Conservation (phyloP, 2,797 vertebrate species). For the Cynodonichthys magdalenae region DNA sequence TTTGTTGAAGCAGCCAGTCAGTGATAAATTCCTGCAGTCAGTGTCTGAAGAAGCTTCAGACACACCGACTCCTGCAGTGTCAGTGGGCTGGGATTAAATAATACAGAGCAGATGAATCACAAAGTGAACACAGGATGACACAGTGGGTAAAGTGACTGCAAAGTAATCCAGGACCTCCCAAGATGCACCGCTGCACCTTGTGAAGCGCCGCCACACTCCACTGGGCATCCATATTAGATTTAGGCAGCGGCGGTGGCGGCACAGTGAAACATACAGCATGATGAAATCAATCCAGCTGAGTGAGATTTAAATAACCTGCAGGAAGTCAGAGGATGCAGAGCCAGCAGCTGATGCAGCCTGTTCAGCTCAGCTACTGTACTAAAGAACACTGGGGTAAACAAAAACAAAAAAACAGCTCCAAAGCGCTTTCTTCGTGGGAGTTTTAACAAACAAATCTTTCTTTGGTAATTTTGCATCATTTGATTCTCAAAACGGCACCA, state of each 20-base stretch:
- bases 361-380: neutral
- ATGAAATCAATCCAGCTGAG: conserved; percentile 23
- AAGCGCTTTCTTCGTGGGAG: neutral
- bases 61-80: conserved; percentile 13
- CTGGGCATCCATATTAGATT: conserved; percentile 18
- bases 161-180: conserved; percentile 36
- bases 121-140: conserved; percentile 38
- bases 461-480: neutral
- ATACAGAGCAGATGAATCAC: conserved; percentile 37
- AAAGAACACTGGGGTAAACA: neutral
- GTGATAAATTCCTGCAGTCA: conserved; percentile 8
- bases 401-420: neutral
- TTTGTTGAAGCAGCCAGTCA: neutral
- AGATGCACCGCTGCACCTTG: conserved; percentile 16
- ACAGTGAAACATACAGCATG: conserved; percentile 24
- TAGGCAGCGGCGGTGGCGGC: neutral
- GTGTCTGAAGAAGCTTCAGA: conserved; percentile 7
- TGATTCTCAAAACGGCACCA: neutral
- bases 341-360: neutral
- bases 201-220: conserved; percentile 9
- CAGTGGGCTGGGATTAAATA: conserved; percentile 16
- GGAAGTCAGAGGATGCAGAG: conserved; percentile 1
- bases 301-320: conserved; percentile 8
- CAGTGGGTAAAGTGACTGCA: conserved; percentile 10
- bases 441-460: neutral